Evolutionary conservation across 2,113 vertebrate species (phyloP).

Genomic region (Paradisaea rubra): DNA sequence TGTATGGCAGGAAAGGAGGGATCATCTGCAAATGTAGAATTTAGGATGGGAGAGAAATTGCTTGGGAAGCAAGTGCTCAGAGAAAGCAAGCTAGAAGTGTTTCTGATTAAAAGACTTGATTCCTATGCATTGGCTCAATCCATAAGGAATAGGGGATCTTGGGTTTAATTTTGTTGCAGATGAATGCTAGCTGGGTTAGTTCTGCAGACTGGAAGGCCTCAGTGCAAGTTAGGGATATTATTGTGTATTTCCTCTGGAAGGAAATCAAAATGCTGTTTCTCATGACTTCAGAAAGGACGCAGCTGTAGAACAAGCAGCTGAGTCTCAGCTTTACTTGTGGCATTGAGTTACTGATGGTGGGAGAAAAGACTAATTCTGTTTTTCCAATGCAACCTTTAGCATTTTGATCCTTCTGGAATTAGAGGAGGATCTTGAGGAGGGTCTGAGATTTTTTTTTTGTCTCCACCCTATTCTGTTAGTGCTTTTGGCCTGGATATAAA

Average conservation of each 20-base stretch:
- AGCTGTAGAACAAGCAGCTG: conserved; percentile 53
- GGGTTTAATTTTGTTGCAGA: neutral
- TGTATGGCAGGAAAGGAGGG: neutral
- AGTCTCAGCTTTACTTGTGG: conserved; percentile 8
- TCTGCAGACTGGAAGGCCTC: conserved; percentile 5
- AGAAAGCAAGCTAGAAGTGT: neutral
- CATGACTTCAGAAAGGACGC: conserved; percentile 37
- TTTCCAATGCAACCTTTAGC: conserved; percentile 56
- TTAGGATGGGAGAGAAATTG: neutral
- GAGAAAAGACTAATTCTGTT: conserved; percentile 54
- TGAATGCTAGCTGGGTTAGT: neutral
- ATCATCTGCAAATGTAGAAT: neutral
- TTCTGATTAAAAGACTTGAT: neutral
- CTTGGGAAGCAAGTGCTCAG: neutral
- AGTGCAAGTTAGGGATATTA: neutral
- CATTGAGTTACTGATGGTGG: conserved; percentile 33
- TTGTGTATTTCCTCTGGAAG: conserved; percentile 59
- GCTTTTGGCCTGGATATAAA: conserved; percentile 24
- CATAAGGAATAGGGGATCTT: neutral
- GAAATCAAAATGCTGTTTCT: conserved; percentile 53
- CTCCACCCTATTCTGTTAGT: conserved; percentile 35
- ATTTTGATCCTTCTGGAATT: conserved; percentile 59
- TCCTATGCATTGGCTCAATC: neutral
- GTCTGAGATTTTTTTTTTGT: conserved; percentile 9
- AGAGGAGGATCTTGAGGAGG: conserved; percentile 35